Percentiles rank a stretch among this genome's conserved stretches.
Evolutionary conservation across 2,797 vertebrate genomes (phyloP).

Genomic region (Trachurus trachurus): DNA sequence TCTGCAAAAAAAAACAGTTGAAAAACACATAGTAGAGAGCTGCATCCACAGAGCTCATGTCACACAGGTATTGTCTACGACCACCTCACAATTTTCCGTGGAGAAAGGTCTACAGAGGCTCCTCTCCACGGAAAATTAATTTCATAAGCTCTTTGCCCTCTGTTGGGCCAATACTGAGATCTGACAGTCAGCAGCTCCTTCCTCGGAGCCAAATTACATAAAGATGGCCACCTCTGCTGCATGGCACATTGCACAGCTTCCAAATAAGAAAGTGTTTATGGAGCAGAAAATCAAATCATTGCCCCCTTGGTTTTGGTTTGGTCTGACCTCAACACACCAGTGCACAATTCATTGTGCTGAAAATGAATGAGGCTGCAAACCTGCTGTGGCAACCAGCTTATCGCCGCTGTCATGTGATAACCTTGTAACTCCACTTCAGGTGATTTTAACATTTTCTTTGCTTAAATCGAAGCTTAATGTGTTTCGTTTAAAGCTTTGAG

Average conservation of each 20-base stretch:
- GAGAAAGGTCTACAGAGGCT: constrained; percentile 22
- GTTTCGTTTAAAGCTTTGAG: neutral
- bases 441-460: constrained; percentile 15
- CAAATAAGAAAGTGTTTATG: constrained; percentile 84
- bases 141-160: constrained; percentile 70
- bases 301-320: constrained; percentile 75
- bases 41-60: constrained; percentile 21
- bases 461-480: constrained; percentile 2
- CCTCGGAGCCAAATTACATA: constrained; percentile 78
- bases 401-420: constrained; percentile 28
- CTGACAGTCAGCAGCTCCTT: constrained; percentile 69
- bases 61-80: constrained; percentile 25
- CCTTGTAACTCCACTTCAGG: constrained; percentile 32
- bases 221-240: constrained; percentile 72
- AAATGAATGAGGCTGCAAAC: constrained; percentile 76
- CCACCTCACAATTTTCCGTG: constrained; percentile 31
- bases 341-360: constrained; percentile 74
- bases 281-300: constrained; percentile 86
- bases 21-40: constrained; percentile 30
- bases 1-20: constrained; percentile 82
- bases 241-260: constrained; percentile 73
- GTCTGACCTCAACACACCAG: constrained; percentile 74
- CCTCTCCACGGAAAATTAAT: constrained; percentile 71
- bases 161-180: constrained; percentile 62
- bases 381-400: constrained; percentile 60